These are phyloP conservation scores for Sebastes trivittatus DNA, from an alignment of 2,797 vertebrate genomes.

Conservation along the genomic window DNA sequence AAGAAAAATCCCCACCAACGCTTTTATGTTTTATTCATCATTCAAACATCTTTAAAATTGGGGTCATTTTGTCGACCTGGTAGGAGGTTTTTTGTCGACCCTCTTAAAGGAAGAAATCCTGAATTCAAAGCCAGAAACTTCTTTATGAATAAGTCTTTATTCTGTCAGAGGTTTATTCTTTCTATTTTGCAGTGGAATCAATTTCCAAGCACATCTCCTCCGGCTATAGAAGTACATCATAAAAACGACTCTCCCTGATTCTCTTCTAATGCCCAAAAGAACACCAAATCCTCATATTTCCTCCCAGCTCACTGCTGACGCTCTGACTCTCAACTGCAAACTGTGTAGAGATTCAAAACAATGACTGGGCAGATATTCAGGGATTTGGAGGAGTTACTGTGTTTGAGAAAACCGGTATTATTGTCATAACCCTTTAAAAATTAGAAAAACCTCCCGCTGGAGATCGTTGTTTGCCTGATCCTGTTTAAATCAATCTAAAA, in stretches of 20 bases:
- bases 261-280: not conserved
- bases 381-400: not conserved
- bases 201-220: not conserved
- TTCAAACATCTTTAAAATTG: not conserved
- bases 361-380: not conserved
- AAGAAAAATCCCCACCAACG: not conserved
- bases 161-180: not conserved
- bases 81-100: not conserved
- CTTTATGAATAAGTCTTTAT: not conserved
- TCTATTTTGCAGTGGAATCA: not conserved
- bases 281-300: not conserved
- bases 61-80: not conserved
- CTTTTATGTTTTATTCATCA: slow-evolving; percentile 34
- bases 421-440: not conserved
- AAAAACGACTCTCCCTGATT: not conserved
- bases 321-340: not conserved
- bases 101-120: not conserved
- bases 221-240: not conserved
- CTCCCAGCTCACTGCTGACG: not conserved
- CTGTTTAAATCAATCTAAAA: not conserved
- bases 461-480: not conserved
- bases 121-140: not conserved
- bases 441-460: not conserved
- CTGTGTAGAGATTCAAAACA: not conserved
- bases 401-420: not conserved